Conservation (phyloP, 1,140 invertebrate species). For the Onthophagus taurus region DNA sequence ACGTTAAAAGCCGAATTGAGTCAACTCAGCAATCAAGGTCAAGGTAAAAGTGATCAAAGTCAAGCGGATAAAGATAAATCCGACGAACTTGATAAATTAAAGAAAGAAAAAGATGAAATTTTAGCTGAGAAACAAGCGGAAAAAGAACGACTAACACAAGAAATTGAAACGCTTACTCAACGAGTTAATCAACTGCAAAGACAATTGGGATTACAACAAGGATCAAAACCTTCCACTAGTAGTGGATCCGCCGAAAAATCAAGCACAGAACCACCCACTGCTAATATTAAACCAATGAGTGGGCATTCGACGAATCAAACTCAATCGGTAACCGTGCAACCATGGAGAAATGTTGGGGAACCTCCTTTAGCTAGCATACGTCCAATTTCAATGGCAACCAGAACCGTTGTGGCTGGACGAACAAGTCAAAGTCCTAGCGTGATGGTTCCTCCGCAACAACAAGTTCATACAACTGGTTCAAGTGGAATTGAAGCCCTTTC, state of each 20-base stretch:
- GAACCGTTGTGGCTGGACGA: slow-evolving; percentile 72
- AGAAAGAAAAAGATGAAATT: slow-evolving; percentile 66
- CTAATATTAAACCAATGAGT: slow-evolving; percentile 91
- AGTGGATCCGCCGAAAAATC: slow-evolving; percentile 56
- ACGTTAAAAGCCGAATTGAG: slow-evolving; percentile 45
- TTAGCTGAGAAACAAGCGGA: slow-evolving; percentile 51
- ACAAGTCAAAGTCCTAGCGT: slow-evolving; percentile 47
- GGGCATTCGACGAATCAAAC: slow-evolving; percentile 41
- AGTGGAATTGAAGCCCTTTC: slow-evolving; percentile 44
- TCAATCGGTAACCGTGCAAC: slow-evolving; percentile 46
- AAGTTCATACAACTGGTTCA: slow-evolving; percentile 48
- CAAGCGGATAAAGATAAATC: slow-evolving; percentile 22
- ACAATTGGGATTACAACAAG: slow-evolving; percentile 61
- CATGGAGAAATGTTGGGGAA: slow-evolving; percentile 53
- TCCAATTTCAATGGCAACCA: slow-evolving; percentile 69
- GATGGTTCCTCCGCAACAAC: slow-evolving; percentile 53
- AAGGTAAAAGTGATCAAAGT: slow-evolving; percentile 18
- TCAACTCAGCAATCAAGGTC: slow-evolving; percentile 42
- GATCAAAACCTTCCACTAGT: slow-evolving; percentile 56
- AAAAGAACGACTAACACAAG: slow-evolving; percentile 50
- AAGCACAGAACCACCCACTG: slow-evolving; percentile 68
- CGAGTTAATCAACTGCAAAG: slow-evolving; percentile 66
- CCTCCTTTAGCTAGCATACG: slow-evolving; percentile 84
- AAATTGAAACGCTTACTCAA: slow-evolving; percentile 65
- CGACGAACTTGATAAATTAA: slow-evolving; percentile 51